Percentiles rank a stretch among this genome's conserved stretches.
Evolutionary conservation across 2,888 invertebrate genomes (phyloP).

Genomic region (Stegana nigrithorax): DNA sequence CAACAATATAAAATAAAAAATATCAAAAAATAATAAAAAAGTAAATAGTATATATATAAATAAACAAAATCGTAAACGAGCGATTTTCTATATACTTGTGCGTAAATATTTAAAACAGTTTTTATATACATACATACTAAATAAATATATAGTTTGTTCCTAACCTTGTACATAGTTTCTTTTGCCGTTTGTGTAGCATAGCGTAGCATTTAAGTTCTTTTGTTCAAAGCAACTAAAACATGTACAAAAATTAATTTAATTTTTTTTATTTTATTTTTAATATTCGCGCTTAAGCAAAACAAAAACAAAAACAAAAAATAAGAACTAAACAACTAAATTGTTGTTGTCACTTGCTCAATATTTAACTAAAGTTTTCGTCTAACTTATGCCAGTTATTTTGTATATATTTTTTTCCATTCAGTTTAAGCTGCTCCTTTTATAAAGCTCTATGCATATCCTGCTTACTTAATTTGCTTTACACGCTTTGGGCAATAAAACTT

Average conservation of each 20-base stretch:
- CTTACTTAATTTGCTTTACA: neutral
- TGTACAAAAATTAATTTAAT: conserved; percentile 10
- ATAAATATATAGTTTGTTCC: conserved; percentile 1
- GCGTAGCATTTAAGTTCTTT: neutral
- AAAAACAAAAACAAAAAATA: neutral
- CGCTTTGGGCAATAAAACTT: neutral
- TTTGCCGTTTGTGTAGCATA: neutral
- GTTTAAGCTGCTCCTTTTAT: neutral
- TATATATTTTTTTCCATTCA: neutral
- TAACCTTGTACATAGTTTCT: conserved; percentile 14
- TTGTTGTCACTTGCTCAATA: conserved; percentile 51
- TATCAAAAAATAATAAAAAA: too few relatives aligned
- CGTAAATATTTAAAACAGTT: neutral
- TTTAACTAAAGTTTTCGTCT: too few relatives aligned
- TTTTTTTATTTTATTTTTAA: too few relatives aligned
- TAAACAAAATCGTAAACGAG: neutral
- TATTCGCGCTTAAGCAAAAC: too few relatives aligned
- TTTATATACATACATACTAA: neutral
- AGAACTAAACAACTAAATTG: conserved; percentile 25
- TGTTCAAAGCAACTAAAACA: neutral
- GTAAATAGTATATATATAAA: too few relatives aligned
- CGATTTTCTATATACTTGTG: neutral
- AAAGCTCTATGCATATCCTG: neutral
- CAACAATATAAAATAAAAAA: neutral
- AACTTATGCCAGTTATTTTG: conserved; percentile 1